phyloP scores from a whole-genome alignment of 1,140 invertebrate species.

The Cylas formicarius region DNA sequence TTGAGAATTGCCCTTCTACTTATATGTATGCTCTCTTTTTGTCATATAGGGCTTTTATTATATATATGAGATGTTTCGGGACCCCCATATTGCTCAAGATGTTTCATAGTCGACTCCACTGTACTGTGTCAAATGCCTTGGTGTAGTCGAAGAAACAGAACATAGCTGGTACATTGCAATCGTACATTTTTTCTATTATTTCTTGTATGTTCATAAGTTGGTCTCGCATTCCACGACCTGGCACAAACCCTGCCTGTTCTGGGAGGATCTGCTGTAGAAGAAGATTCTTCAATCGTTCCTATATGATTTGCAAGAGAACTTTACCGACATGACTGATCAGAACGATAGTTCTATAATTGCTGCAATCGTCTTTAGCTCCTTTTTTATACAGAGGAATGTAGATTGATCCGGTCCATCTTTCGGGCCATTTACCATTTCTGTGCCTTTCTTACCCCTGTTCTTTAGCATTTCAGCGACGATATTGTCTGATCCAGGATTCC shows the following conservation, averaged over 20 bases:
- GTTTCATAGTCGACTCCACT: no score
- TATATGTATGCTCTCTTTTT: no score
- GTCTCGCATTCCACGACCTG: no score
- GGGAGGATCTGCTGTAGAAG: constrained; percentile 8
- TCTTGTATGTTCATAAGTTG: constrained; percentile 5
- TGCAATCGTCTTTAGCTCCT: background rate
- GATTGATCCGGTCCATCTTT: constrained; percentile 2
- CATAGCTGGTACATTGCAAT: constrained; percentile 6
- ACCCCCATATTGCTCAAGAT: no score
- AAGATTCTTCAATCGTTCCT: constrained; percentile 7
- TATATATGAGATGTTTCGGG: no score
- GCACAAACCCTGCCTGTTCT: no score
- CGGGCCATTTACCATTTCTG: constrained; percentile 7
- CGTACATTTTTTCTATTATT: constrained; percentile 2
- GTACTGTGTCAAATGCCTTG: no score
- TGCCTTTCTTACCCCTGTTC: constrained; percentile 6
- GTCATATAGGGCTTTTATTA: no score
- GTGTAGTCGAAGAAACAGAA: no score
- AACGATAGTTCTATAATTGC: constrained; percentile 11
- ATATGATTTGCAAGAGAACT: constrained; percentile 12
- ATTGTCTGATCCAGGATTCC: constrained; percentile 3
- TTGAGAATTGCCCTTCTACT: no score
- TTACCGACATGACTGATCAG: constrained; percentile 11
- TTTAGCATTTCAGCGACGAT: constrained; percentile 13
- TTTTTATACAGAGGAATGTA: background rate